Evolutionary conservation across 2,113 vertebrate species (phyloP), one percentile per base, ranked within the genome.

Genomic region (Podocnemis expansa): DNA sequence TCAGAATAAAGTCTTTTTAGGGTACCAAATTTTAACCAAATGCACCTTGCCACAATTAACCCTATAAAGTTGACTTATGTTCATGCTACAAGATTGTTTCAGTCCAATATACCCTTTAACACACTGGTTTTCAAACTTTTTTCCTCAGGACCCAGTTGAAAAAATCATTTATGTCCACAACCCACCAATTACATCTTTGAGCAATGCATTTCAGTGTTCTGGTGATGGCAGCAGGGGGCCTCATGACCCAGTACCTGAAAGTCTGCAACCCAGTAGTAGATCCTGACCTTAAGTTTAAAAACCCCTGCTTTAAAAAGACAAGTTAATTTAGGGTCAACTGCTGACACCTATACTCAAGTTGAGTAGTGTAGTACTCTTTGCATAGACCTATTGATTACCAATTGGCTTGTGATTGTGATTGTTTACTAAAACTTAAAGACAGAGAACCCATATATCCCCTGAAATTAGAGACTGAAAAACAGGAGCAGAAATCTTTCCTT

Each of bases 381-480:
- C 21, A 19, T 34, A 70, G 63, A 70, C n/a, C 63, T 34, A 67
- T 67, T 67, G 63, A n/a, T 38, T 70, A 70, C 19, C 8, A 14
- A 63, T 63, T 63, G 60, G 29, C 31, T 31, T n/a, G 47, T 93
- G 95, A 97, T 31, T n/a, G 47, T 93, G 95, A 97, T 95, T 96
- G 95, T 96, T 97, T 96, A 96, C 85, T 96, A 94, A 96, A 96
- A 95, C 84, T 21, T 38, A 45, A 94, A 94, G 88, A 93, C 76
- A 91, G 87, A 90, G 90, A 91, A 58, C 22, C 41, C 41, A 76
- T 47, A 78, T 91, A 82, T 85, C 93, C 78, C 86, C 73, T 43
- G 93, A 93, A 85, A 81, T 49, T 91, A 90, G 84, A 94, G 80
- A 89, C 43, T 96, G 96, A 96, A 89, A 96, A 93, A 93, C 87